Conservation (phyloP, 2,797 vertebrate species). For the Silurus aristotelis region DNA sequence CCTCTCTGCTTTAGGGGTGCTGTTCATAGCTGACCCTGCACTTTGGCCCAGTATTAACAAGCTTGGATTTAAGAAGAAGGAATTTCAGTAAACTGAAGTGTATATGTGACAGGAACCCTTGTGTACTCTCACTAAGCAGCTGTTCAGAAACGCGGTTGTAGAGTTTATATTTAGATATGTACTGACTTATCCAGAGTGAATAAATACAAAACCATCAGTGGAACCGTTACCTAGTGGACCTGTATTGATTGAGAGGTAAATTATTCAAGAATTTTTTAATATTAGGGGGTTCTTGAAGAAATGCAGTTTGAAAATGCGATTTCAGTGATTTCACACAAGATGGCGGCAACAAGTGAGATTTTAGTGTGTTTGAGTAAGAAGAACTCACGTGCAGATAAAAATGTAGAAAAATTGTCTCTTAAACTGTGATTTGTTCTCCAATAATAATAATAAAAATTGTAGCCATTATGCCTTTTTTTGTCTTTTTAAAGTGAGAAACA, state of each 20-base stretch:
- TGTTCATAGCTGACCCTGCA: no score
- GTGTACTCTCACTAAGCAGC: not conserved
- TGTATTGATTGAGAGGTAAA: not conserved
- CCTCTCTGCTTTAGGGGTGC: no score
- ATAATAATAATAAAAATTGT: not conserved
- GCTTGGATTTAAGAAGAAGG: no score
- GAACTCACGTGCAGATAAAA: not conserved
- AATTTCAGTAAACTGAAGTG: no score
- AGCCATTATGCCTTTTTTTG: not conserved
- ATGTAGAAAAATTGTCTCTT: not conserved
- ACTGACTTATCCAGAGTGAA: not conserved
- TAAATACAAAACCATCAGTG: not conserved
- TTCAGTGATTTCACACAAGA: constrained; percentile 29
- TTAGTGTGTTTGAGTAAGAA: not conserved
- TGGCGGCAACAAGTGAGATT: constrained; percentile 20
- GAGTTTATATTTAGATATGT: not conserved
- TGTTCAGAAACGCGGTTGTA: not conserved
- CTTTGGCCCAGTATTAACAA: no score
- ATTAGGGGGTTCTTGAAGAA: not conserved
- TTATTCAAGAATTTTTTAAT: not conserved
- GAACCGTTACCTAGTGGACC: not conserved
- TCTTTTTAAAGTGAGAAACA: no score
- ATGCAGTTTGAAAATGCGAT: constrained; percentile 4
- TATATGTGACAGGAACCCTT: no score
- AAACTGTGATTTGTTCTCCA: not conserved